A percentile compares a stretch with the other conserved stretches of the same genome.
These are phyloP conservation scores for Periphyllus acericola DNA, from an alignment of 2,888 invertebrate species.

Conservation along the genomic window DNA sequence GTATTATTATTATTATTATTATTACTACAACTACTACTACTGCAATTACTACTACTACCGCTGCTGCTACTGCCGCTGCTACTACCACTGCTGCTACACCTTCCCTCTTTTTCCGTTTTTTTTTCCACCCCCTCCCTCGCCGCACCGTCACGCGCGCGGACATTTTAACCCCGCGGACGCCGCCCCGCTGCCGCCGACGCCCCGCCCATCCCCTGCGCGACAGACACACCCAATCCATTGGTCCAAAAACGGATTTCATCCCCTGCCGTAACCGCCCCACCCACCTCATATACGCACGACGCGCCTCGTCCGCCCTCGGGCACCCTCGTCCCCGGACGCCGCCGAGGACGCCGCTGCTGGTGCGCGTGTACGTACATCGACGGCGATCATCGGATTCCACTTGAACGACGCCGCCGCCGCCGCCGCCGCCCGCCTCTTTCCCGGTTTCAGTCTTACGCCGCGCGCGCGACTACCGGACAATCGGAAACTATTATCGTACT, in stretches of 20 bases:
- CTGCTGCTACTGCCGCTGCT: no score
- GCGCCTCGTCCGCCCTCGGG: neutral
- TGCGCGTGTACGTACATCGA: neutral
- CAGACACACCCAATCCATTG: constrained; percentile 45
- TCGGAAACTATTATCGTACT: no score
- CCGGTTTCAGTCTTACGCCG: neutral
- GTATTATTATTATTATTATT: constrained; percentile 42
- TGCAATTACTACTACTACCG: no score
- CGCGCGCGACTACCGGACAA: neutral
- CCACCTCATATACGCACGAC: neutral
- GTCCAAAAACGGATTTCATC: constrained; percentile 49
- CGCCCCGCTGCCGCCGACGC: constrained; percentile 5
- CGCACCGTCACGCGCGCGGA: constrained; percentile 31
- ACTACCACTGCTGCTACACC: neutral
- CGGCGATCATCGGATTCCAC: constrained; percentile 43
- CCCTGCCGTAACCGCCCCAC: constrained; percentile 20
- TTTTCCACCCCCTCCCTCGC: neutral
- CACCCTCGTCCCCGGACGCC: neutral
- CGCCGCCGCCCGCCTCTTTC: neutral
- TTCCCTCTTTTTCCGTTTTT: neutral
- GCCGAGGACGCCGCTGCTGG: neutral
- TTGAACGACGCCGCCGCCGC: constrained; percentile 19
- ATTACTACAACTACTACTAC: neutral
- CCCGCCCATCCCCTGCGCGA: constrained; percentile 44
- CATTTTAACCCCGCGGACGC: constrained; percentile 53